Evolutionary conservation across 2,797 vertebrate species (phyloP), one percentile per base, ranked within the genome.

Genomic region (Staurois parvus): DNA sequence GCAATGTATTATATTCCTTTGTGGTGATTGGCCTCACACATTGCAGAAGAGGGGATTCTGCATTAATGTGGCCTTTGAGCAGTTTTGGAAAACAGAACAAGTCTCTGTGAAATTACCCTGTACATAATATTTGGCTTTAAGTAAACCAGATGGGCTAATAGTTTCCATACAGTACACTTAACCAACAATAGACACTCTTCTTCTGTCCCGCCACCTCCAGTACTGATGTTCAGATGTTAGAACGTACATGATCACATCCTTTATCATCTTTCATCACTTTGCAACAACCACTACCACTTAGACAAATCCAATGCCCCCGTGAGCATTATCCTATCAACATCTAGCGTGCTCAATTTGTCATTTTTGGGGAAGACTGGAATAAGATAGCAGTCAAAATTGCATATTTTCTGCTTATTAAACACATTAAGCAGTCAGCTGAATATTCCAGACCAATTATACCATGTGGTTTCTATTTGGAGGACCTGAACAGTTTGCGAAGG

Each of bases 401-500:
- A 94, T 97, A 95, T 97, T 97, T 97, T 95, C 94, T 96, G 94
- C 95, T 98, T 96, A 98, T 97, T 98, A 97, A 96, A 96, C 95
- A 96, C 97, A 97, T 96, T 94, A 95, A 95, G 95, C 93, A 91
- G 90, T 93, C 93, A 94, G 95, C 92, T 90, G 94, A 94, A 93
- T 93, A 85, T 81, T 87, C 88, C 89, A 90, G 45, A 88, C 90
- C 93, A 92, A 92, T 94, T 92, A 92, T 90, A 94, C 95, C 98
- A 99, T 99, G 97, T 99, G 97, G 96, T 97, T 98, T 96, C 97
- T 95, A 98, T 99, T 99, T 98, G 93, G 92, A 92, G 92, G 96
- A 94, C 95, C 91, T 92, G 92, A 89, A 90, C 91, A 88, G 93
- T 91, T 86, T 91, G 89, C 0, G 12, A 93, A 94, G 90, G 93